These are phyloP conservation scores for Solenopsis fugax DNA, from an alignment of 1,140 invertebrate genomes.

Conservation along the genomic window DNA sequence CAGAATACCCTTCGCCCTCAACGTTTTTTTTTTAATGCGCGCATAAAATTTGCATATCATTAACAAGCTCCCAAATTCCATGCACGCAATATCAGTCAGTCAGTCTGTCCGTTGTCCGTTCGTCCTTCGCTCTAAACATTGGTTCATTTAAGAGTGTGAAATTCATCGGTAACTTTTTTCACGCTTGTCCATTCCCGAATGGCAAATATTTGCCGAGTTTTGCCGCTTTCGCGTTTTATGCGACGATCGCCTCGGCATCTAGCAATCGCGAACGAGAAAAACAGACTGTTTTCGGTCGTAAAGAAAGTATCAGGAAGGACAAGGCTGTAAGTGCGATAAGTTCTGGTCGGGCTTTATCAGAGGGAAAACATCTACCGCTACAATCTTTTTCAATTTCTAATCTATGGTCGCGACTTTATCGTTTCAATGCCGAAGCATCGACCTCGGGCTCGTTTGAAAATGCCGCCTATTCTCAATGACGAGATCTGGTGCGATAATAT, in stretches of 20 bases:
- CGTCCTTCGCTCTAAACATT: not conserved
- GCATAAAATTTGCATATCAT: slow-evolving; percentile 44
- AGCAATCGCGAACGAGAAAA: not conserved
- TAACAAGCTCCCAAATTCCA: slow-evolving; percentile 41
- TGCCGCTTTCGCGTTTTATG: slow-evolving; percentile 7
- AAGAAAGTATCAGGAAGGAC: slow-evolving; percentile 46
- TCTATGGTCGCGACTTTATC: slow-evolving; percentile 44
- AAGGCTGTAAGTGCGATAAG: slow-evolving; percentile 42
- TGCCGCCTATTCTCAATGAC: slow-evolving; percentile 32
- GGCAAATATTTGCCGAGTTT: slow-evolving; percentile 44
- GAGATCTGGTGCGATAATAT: slow-evolving; percentile 58
- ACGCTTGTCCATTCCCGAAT: slow-evolving; percentile 18
- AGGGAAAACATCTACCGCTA: slow-evolving; percentile 16
- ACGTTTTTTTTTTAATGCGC: not conserved
- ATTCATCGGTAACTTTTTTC: slow-evolving; percentile 33
- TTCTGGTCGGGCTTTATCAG: slow-evolving; percentile 26
- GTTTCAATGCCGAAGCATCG: slow-evolving; percentile 17
- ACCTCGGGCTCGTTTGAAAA: slow-evolving; percentile 47
- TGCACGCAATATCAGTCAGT: slow-evolving; percentile 32
- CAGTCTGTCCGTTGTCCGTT: not conserved
- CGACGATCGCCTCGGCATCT: not conserved
- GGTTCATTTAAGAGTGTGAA: slow-evolving; percentile 9
- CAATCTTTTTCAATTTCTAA: slow-evolving; percentile 42
- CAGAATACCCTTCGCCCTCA: not conserved
- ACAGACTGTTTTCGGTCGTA: slow-evolving; percentile 1